A percentile compares a stretch with the other conserved stretches of the same genome.
Evolutionary conservation across 2,888 invertebrate species (phyloP).

Genomic region (Yponomeuta plumbellus): DNA sequence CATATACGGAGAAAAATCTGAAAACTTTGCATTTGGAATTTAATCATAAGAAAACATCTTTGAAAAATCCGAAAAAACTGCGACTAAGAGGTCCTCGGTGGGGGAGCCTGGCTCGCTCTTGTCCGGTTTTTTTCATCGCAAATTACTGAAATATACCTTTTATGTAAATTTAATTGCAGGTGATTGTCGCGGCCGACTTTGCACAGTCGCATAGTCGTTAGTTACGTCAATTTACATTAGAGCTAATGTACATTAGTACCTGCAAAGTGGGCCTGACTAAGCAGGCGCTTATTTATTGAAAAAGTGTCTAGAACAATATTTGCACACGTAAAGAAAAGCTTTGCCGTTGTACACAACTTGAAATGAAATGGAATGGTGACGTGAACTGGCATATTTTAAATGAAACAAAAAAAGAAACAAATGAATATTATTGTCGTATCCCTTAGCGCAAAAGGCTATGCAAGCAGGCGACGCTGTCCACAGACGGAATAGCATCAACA

Average conservation of each 20-base stretch:
- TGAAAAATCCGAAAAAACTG: no score
- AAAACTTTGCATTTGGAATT: no score
- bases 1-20: no score
- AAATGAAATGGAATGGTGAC: background rate
- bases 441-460: background rate
- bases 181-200: background rate
- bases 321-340: background rate
- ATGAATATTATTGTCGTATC: background rate
- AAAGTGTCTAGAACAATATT: background rate
- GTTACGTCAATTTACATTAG: background rate
- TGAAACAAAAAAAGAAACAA: background rate
- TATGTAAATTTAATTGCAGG: background rate
- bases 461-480: background rate
- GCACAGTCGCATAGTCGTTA: background rate
- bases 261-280: background rate
- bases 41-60: no score
- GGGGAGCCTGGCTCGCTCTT: no score
- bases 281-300: background rate
- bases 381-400: slow-evolving; percentile 1
- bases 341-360: background rate
- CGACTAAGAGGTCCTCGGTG: no score
- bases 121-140: background rate
- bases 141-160: background rate
- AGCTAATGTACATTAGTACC: background rate
- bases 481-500: slow-evolving; percentile 24